phyloP scores from a whole-genome alignment of 1,140 invertebrate species.

The Chironomus striatipennis region DNA sequence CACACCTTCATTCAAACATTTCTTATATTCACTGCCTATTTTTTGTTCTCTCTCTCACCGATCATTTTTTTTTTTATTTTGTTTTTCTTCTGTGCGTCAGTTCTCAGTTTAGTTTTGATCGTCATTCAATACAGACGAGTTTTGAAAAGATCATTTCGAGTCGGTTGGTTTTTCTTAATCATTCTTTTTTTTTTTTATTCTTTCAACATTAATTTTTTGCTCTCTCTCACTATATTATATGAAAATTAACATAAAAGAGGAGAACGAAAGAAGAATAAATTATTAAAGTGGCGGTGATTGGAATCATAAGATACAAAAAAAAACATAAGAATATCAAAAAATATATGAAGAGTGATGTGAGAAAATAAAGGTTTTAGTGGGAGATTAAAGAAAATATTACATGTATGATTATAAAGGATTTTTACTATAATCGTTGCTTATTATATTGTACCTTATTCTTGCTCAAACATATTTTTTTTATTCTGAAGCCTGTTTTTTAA shows the following conservation, averaged over 20 bases:
- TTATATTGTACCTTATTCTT: not conserved
- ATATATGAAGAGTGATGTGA: not conserved
- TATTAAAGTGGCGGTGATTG: slow-evolving; percentile 12
- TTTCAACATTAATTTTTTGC: not conserved
- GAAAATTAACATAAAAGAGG: slow-evolving; percentile 2
- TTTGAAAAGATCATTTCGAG: not conserved
- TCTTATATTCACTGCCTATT: not conserved
- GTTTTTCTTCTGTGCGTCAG: not conserved
- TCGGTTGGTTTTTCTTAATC: not conserved
- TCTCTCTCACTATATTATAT: not conserved
- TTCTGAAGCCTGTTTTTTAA: not conserved
- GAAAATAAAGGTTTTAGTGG: not conserved
- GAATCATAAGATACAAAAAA: not conserved
- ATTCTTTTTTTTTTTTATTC: not conserved
- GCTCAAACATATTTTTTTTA: too few relatives aligned
- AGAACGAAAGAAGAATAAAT: slow-evolving; percentile 2
- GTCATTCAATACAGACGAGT: slow-evolving; percentile 2
- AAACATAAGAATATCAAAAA: not conserved
- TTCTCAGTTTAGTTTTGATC: slow-evolving; percentile 9
- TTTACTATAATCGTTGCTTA: not conserved
- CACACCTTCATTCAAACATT: too few relatives aligned
- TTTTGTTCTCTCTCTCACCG: not conserved
- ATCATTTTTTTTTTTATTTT: not conserved
- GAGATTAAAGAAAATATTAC: not conserved
- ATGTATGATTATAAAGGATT: slow-evolving; percentile 14